These are phyloP conservation scores for Syncerus caffer DNA, from an alignment of 2,797 vertebrate species.

Conservation along the genomic window DNA sequence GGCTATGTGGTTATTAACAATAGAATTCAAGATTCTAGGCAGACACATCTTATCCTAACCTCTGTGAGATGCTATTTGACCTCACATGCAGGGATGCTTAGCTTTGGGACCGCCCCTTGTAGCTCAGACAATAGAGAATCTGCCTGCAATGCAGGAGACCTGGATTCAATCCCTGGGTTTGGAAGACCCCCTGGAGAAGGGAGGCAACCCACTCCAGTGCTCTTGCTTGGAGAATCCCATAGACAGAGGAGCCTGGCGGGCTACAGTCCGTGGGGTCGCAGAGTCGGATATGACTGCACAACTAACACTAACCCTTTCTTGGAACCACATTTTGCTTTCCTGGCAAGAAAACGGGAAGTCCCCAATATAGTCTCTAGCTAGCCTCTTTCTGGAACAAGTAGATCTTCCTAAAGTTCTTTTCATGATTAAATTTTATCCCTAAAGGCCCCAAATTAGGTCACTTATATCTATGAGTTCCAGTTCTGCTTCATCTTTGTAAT, in stretches of 20 bases:
- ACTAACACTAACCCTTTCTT: not conserved
- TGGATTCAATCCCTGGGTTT: not conserved
- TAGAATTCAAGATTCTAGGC: not conserved
- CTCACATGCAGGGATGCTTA: not conserved
- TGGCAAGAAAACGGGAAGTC: not conserved
- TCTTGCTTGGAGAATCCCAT: not conserved
- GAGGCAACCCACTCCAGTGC: not conserved
- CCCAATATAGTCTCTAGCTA: not conserved
- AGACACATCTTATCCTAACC: not conserved
- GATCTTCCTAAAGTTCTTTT: conserved; percentile 34
- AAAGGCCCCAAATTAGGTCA: conserved; percentile 61
- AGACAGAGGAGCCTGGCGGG: not conserved
- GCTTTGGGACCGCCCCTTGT: not conserved
- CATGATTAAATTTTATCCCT: conserved; percentile 61
- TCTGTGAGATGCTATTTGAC: not conserved
- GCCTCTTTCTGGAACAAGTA: conserved; percentile 48
- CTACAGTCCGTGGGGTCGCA: accelerated
- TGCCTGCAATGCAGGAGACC: not conserved
- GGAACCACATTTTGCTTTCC: not conserved
- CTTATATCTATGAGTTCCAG: conserved; percentile 57
- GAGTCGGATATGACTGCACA: accelerated
- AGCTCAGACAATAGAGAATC: not conserved
- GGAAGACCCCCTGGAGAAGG: not conserved
- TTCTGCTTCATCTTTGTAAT: conserved; percentile 61
- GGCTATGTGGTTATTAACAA: not conserved